Evolutionary conservation across 2,113 vertebrate genomes (phyloP), one percentile per base, ranked within the genome.

Genomic region (Furnarius figulus): DNA sequence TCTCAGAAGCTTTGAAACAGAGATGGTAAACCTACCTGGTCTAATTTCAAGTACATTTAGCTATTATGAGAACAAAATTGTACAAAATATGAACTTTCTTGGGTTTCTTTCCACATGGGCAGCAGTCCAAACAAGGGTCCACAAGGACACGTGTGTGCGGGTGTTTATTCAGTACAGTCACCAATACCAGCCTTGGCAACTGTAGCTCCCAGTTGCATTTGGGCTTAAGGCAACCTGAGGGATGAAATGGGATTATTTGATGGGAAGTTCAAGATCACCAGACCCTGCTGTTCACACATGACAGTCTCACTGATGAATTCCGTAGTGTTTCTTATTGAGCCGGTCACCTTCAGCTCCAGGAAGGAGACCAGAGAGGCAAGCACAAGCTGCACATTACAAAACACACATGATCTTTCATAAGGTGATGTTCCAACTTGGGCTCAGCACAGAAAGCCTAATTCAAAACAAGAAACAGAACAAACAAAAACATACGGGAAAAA

Each of bases 381-480:
- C 39, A 42, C 42, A 35, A 71, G 56, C 33, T 63, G 70, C 62
- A 59, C 3, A 1, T 27, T 71, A 85, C 66, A 87, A 75, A 72
- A 81, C 59, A 83, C 68, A 50, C 37, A 30, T 1, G 0, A 33
- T 35, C 71, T 66, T 84, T 80, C 37, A 24, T 17, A 67, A 61
- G 44, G 74, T 90, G 87, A 76, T 70, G 44, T 18, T 90, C 72
- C 65, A 71, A 39, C 55, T 12, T 1, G 3, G 86, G 83, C 79
- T 83, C 42, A 63, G 67, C 83, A 58, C 63, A 85, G 63, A 95
- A 94, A 84, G 39, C 15, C 39, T 50, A 53, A 77, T 52, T 66
- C 70, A 73, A 90, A 93, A 68, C 65, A 91, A 87, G 80, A 91
- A 92, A 72, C 33, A 68, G 30, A 89, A 76, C 39, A 89, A 97